Conservation (phyloP, 1,140 invertebrate genomes). For the Zaprionus taronus region DNA sequence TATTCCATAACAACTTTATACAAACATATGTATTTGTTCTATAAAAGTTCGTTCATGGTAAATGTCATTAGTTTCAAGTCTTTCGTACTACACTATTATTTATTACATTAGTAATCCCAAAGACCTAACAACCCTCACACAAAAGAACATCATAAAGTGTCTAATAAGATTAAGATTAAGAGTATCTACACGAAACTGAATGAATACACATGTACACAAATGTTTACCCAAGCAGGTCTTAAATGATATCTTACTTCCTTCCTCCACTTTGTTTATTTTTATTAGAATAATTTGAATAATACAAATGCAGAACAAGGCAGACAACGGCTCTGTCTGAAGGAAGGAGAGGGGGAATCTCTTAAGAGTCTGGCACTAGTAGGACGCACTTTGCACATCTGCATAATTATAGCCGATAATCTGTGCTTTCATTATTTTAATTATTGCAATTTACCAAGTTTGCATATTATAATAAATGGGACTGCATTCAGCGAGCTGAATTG, state of each 20-base stretch:
- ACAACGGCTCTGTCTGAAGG: neutral
- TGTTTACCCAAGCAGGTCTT: slow-evolving; percentile 2
- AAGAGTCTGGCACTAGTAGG: slow-evolving; percentile 29
- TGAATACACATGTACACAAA: slow-evolving; percentile 3
- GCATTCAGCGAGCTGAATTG: slow-evolving; percentile 51
- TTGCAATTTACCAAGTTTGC: slow-evolving; percentile 76
- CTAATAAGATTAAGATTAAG: slow-evolving; percentile 2
- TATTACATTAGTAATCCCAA: slow-evolving; percentile 2
- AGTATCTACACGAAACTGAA: neutral
- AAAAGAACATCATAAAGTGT: neutral
- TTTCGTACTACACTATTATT: neutral
- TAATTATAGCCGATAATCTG: slow-evolving; percentile 79
- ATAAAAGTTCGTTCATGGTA: too few relatives aligned
- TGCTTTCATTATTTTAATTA: slow-evolving; percentile 82
- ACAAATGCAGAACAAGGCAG: neutral
- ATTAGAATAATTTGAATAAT: slow-evolving; percentile 6
- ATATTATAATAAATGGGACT: slow-evolving; percentile 80
- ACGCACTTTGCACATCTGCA: slow-evolving; percentile 52
- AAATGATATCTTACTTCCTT: neutral
- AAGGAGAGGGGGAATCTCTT: neutral
- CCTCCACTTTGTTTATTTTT: slow-evolving; percentile 2
- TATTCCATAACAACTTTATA: too few relatives aligned
- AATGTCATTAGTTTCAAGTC: too few relatives aligned
- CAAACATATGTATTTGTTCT: too few relatives aligned
- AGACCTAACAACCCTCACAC: neutral